Evolutionary conservation across 2,113 vertebrate genomes (phyloP).

Genomic region (Pteruthius melanotis): DNA sequence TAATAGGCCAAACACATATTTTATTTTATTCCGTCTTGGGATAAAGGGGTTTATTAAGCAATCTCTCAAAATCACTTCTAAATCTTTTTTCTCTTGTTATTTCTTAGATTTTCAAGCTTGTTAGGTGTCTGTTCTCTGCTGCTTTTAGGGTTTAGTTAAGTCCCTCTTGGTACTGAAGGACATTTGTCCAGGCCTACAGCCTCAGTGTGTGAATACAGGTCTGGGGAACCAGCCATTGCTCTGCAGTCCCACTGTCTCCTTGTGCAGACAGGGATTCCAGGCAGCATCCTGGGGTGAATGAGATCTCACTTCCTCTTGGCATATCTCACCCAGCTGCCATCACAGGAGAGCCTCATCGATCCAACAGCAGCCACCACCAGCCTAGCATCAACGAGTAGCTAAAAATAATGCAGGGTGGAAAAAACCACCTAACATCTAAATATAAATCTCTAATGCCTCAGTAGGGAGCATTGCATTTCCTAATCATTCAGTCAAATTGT

Average conservation of each 20-base stretch:
- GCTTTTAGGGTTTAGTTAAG: background rate
- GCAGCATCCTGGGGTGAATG: background rate
- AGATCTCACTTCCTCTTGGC: background rate
- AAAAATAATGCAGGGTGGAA: background rate
- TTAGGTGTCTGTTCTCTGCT: background rate
- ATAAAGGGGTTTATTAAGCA: background rate
- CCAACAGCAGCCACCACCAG: background rate
- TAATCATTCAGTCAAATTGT: conserved; percentile 7
- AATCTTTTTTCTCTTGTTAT: background rate
- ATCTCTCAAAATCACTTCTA: background rate
- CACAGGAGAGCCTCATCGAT: background rate
- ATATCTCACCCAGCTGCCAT: background rate
- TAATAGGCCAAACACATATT: background rate
- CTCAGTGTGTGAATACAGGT: fast-evolving
- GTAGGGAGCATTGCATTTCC: conserved; percentile 46
- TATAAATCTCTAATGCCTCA: conserved; percentile 43
- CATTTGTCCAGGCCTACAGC: background rate
- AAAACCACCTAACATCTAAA: conserved; percentile 27
- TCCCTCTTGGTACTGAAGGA: background rate
- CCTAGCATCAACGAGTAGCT: background rate
- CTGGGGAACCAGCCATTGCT: background rate
- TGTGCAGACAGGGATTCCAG: fast-evolving
- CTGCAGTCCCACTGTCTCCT: fast-evolving
- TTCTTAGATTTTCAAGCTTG: background rate
- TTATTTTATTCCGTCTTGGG: background rate